Evolutionary conservation across 2,113 vertebrate genomes (phyloP), one percentile per base, ranked within the genome.

Genomic region (Etheostoma spectabile): DNA sequence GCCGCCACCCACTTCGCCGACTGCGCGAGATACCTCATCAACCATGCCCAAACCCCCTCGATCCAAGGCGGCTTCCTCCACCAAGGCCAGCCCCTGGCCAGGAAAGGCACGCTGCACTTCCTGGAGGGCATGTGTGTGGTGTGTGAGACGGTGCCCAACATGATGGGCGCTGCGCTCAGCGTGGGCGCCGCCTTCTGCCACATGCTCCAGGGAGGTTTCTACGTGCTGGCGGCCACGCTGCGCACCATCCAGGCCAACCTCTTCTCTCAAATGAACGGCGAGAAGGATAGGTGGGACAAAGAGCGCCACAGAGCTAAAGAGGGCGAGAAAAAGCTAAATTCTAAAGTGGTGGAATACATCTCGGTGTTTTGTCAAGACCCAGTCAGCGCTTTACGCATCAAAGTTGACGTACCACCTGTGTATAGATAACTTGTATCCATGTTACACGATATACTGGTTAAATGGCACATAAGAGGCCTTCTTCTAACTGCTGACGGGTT

Each of bases 351-450:
- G 87, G 91, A 93, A 67, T 94, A 93, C 79, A 88, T 94, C 65
- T 93, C 93, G 5, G 92, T 94, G 74, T 94, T 94, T 51, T 94
- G 93, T 65, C 92, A 94, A 67, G 93, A 94, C 84, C 93, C 93
- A 0, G 91, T 93, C 85, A 93, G 91, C 83, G 91, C 93, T 52
- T 73, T 94, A 52, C 92, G 92, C 83, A 93, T 94, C 81, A 93
- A 93, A 66, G 93, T 94, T 10, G 92, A 94, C 77, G 89, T 93
- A 33, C 93, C 92, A 42, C 92, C 93, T n/a, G 89, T 94, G 65
- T 94, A 94, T 61, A 89, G 93, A 92, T 94, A 91, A 80, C 62
- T 49, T 63, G 12, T 45, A 35, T 67, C 49, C 19, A n/a, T 42
- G 27, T 61, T 55, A 16, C 61, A n/a, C n/a, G 12, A 5, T 16